Base-by-base conservation (phyloP, 2,888 invertebrate genomes). In the Anarsia innoxiella region DNA sequence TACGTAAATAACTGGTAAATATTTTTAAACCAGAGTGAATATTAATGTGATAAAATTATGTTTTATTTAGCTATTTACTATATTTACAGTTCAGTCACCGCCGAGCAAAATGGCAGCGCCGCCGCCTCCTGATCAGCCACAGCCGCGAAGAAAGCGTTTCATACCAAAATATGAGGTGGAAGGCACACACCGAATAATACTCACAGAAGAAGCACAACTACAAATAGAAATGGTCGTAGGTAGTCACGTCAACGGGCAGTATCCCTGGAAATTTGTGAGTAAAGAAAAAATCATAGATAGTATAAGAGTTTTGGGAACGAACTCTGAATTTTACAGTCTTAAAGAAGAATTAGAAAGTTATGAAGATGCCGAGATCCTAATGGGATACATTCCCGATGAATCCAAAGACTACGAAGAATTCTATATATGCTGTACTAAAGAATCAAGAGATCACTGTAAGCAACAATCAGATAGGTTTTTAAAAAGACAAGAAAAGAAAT, bases 331-430 rank as follows among this genome's bases (percentile, higher is more conserved):
- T 16, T 72, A 62, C 12, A 47, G 62, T 1, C 39, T 88, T 3
- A 69, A 62, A 40, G 66, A 75, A 10, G 56, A 72, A 11, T 58
- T 88, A 34, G 66, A 75, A 38, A 67, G 57, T 0, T 80, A 83
- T 37, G 45, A 56, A 1, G 75, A 66, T 2, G 80, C 87, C 0
- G 66, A 84, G 14, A 60, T 89, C 6, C 64, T 93, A 0, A 66
- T 93, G 39, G 93, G 92, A 1, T 93, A 91, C 53, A 88, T 90
- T 2, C 88, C 89, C 0, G 87, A 89, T 34, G 87, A 89, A 46
- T 77, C 86, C 0, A 83, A 84, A 6, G 87, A 88, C 34, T 72
- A 80, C 3, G 91, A 91, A 50, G 90, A 92, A 35, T 93, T 91
- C 60, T 89, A 91, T 42, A 70, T 93, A 15, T 93, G 90, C 45